Conservation (phyloP, 2,113 vertebrate species). For the Choloepus hoffmanni region DNA sequence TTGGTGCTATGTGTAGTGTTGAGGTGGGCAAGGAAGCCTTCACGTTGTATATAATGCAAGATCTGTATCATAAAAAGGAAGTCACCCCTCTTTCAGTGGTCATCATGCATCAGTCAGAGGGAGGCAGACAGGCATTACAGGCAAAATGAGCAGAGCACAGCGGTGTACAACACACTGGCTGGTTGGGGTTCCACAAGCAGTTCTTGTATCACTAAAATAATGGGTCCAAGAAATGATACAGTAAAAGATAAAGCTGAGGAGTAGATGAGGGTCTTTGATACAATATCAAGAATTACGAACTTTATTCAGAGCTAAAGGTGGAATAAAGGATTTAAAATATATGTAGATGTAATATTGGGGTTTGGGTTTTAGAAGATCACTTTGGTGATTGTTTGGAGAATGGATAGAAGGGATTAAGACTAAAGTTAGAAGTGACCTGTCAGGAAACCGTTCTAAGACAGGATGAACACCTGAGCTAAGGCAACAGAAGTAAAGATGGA, state of each 20-base stretch:
- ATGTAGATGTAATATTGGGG: neutral
- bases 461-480: neutral
- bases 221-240: neutral
- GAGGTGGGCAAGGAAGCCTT: neutral
- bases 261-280: neutral
- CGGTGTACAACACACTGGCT: constrained; percentile 15
- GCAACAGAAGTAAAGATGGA: neutral
- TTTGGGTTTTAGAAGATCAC: neutral
- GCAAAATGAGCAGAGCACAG: neutral
- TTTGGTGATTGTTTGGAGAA: neutral
- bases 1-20: neutral
- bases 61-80: neutral
- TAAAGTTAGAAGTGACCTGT: neutral
- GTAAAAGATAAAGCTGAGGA: neutral
- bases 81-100: neutral
- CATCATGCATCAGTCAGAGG: neutral
- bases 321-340: neutral
- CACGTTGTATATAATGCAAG: neutral
- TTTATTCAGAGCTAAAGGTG: neutral
- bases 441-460: neutral
- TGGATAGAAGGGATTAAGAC: neutral
- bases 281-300: neutral
- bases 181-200: neutral
- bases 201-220: neutral
- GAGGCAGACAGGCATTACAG: constrained; percentile 3